Conservation (phyloP, 1,140 invertebrate genomes). For the Mya arenaria region DNA sequence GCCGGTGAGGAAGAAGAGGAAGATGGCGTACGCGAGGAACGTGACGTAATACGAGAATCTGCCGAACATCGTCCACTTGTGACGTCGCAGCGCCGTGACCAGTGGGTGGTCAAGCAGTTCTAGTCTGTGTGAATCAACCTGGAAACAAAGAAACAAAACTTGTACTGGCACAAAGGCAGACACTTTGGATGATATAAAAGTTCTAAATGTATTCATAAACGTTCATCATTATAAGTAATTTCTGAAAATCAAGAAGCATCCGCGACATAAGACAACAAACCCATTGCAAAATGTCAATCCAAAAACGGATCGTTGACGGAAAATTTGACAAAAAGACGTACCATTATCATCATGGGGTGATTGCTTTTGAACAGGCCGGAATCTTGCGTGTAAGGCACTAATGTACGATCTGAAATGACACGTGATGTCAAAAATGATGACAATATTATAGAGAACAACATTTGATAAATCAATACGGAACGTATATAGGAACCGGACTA, state of each 20-base stretch:
- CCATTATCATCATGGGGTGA: conserved; percentile 82
- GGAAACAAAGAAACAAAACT: conserved; percentile 24
- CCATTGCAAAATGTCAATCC: no score
- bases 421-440: no score
- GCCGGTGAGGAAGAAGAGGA: conserved; percentile 80
- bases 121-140: conserved; percentile 65
- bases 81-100: conserved; percentile 78
- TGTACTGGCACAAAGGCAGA: background rate
- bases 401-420: conserved; percentile 28
- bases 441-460: no score
- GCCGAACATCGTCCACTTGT: conserved; percentile 81
- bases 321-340: conserved; percentile 53
- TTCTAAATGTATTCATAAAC: background rate
- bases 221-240: background rate
- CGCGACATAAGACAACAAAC: no score
- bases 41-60: conserved; percentile 81
- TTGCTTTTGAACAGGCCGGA: conserved; percentile 78
- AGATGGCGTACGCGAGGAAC: conserved; percentile 79
- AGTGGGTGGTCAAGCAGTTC: conserved; percentile 81
- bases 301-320: no score
- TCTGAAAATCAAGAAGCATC: background rate
- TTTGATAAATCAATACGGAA: no score
- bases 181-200: background rate
- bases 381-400: conserved; percentile 70
- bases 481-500: no score